These are phyloP conservation scores for Lymantria dispar DNA, from an alignment of 2,888 invertebrate genomes.

Conservation along the genomic window DNA sequence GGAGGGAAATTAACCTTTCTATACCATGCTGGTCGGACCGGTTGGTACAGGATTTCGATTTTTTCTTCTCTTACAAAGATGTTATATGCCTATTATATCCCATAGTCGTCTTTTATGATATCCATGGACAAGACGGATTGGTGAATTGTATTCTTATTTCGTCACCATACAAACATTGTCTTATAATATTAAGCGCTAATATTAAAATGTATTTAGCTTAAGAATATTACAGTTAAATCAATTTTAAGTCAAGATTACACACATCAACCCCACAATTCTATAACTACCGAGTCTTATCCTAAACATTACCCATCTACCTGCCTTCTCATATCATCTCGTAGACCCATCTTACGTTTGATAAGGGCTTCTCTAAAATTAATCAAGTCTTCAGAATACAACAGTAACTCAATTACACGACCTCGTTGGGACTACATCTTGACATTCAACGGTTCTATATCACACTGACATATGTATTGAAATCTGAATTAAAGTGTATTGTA, in stretches of 20 bases:
- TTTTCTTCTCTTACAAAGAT: too few relatives aligned
- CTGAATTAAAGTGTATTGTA: neutral
- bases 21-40: too few relatives aligned
- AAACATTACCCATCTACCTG: conserved; percentile 13
- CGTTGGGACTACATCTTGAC: conserved; percentile 26
- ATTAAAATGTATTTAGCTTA: neutral
- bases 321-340: conserved; percentile 16
- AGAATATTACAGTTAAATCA: neutral
- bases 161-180: too few relatives aligned
- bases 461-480: conserved; percentile 16
- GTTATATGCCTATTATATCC: too few relatives aligned
- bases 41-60: too few relatives aligned
- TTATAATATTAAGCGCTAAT: too few relatives aligned
- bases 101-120: too few relatives aligned
- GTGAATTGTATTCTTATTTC: too few relatives aligned
- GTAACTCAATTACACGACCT: conserved; percentile 29
- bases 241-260: neutral
- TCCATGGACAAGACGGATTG: too few relatives aligned
- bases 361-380: conserved; percentile 34
- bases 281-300: neutral
- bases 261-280: neutral
- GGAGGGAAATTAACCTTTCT: too few relatives aligned
- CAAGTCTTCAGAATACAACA: conserved; percentile 22
- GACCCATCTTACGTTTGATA: conserved; percentile 21
- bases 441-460: conserved; percentile 25